Base-by-base conservation (phyloP, 2,797 vertebrate genomes). In the Poeciliopsis turneri region DNA sequence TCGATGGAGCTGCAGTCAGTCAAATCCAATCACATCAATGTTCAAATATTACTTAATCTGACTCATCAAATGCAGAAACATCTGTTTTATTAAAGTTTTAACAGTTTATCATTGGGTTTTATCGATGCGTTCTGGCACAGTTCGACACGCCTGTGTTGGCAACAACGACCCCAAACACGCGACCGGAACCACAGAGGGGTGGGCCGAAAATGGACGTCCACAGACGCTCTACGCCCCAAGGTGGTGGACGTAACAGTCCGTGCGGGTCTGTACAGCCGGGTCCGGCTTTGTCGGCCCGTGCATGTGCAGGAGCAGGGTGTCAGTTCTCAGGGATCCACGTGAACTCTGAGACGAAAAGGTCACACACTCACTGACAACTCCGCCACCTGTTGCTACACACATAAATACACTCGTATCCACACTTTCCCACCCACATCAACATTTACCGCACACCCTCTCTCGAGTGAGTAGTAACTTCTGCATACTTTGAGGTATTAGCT, bases 331-430 rank as follows among this genome's bases (percentile, higher is more conserved):
- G 85, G 83, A 86, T 89, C 88, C 12, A 53, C 77, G 81, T 92
- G 92, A 92, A 92, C 91, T 90, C 90, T 91, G 85, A 87, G 82
- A 90, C 83, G 78, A 77, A 83, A 84, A 87, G 92, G 90, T 93
- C 90, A 91, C 87, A 86, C 80, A 83, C 78, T 85, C 69, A 75
- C 86, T 92, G 88, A 92, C 90, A 90, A 87, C 88, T 86, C 88
- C 86, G 78, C 92, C 92, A 92, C 92, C 92, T 92, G 90, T 93
- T 91, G 75, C 85, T 78, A 79, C 78, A 66, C 79, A 72, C 76
- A 80, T 69, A 77, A 61, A 72, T 71, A 78, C 76, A 68, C 74
- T 59, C 55, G 82, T 73, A 66, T 82, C 74, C 41, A 15, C 84
- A 87, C 75, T 75, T 80, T 81, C 85, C 82, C 87, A 83, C 82